Evolutionary conservation across 2,113 vertebrate genomes (phyloP).

Genomic region (Oryzias curvinotus): DNA sequence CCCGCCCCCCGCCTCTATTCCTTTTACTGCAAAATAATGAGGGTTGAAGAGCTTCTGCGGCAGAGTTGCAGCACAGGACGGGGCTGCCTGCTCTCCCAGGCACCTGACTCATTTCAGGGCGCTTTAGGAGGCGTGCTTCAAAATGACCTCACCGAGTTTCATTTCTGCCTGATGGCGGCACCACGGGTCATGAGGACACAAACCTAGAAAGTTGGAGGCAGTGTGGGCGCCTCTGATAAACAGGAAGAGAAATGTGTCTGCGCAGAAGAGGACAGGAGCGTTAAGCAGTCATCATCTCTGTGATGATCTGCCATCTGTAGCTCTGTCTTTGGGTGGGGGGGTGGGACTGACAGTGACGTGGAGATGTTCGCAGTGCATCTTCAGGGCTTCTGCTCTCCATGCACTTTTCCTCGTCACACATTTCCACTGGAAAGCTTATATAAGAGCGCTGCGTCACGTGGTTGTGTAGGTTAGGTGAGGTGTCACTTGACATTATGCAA

Average conservation of each 20-base stretch:
- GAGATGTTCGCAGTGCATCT: constrained; percentile 18
- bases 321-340: constrained; percentile 42
- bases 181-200: too few species aligned
- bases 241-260: constrained; percentile 43
- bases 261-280: constrained; percentile 61
- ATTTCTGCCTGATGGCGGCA: too few species aligned
- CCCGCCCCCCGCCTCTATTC: too few species aligned
- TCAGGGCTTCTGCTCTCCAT: constrained; percentile 10
- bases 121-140: too few species aligned
- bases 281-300: constrained; percentile 72
- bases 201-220: constrained; percentile 12
- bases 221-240: constrained; percentile 38
- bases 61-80: too few species aligned
- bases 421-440: constrained; percentile 22
- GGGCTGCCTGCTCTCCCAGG: too few species aligned
- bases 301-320: constrained; percentile 71
- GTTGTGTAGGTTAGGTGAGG: constrained; percentile 17
- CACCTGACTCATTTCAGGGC: too few species aligned
- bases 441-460: constrained; percentile 13
- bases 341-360: constrained; percentile 3
- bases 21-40: too few species aligned
- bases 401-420: constrained; percentile 36
- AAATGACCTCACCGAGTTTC: too few species aligned
- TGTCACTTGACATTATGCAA: constrained; percentile 57
- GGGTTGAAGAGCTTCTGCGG: too few species aligned